These are phyloP conservation scores for Brachyptera risi DNA, from an alignment of 2,888 invertebrate species.

Conservation along the genomic window DNA sequence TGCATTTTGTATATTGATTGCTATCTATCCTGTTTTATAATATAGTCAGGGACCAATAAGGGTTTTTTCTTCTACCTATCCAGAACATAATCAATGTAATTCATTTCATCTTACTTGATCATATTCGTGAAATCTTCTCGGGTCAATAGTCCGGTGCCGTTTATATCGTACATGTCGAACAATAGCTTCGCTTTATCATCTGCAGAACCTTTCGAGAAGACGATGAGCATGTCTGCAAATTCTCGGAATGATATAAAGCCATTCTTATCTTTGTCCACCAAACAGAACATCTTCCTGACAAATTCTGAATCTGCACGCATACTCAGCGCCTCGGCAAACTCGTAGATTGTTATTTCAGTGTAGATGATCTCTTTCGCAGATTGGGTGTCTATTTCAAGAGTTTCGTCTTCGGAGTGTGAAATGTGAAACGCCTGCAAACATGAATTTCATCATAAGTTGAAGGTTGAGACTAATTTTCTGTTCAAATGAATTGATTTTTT, in stretches of 20 bases:
- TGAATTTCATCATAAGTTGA: too few relatives aligned
- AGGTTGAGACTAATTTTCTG: too few relatives aligned
- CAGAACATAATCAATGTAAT: too few relatives aligned
- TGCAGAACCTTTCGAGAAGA: slow-evolving; percentile 53
- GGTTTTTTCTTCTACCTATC: too few relatives aligned
- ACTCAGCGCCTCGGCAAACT: slow-evolving; percentile 58
- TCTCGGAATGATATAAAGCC: slow-evolving; percentile 60
- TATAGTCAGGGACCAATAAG: too few relatives aligned
- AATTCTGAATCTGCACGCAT: slow-evolving; percentile 54
- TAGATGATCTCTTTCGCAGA: slow-evolving; percentile 48
- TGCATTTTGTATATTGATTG: too few relatives aligned
- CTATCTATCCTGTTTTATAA: too few relatives aligned
- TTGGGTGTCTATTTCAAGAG: slow-evolving; percentile 43
- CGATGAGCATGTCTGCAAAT: slow-evolving; percentile 56
- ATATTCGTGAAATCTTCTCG: slow-evolving; percentile 49
- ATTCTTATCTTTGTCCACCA: slow-evolving; percentile 55
- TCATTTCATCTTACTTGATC: slow-evolving; percentile 45
- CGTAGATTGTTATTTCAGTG: slow-evolving; percentile 51
- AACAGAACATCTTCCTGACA: slow-evolving; percentile 53
- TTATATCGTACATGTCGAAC: slow-evolving; percentile 57
- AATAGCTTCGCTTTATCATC: slow-evolving; percentile 51
- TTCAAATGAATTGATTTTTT: too few relatives aligned
- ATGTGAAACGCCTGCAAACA: slow-evolving; percentile 45
- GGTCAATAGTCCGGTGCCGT: slow-evolving; percentile 47
- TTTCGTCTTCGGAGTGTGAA: slow-evolving; percentile 44